Evolutionary conservation across 2,888 invertebrate species (phyloP).

Genomic region (Caenorhabditis japonica): DNA sequence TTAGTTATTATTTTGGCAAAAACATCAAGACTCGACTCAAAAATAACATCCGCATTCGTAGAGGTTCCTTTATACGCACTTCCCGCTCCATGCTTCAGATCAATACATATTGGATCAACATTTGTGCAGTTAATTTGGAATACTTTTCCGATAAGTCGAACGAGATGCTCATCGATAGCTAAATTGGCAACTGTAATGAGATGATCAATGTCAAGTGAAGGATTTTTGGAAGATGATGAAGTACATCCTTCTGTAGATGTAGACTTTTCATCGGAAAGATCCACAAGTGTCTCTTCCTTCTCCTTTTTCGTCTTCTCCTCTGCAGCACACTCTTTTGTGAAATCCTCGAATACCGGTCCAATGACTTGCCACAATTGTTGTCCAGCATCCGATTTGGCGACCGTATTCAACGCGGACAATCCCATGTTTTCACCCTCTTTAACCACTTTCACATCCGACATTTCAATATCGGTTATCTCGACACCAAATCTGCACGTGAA

Average conservation of each 20-base stretch:
- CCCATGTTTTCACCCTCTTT: slow-evolving; percentile 74
- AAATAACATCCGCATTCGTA: slow-evolving; percentile 57
- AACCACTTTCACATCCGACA: slow-evolving; percentile 76
- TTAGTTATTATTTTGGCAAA: slow-evolving; percentile 51
- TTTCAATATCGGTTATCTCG: slow-evolving; percentile 77
- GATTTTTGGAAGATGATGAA: background rate
- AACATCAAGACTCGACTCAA: slow-evolving; percentile 43
- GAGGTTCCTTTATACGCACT: slow-evolving; percentile 52
- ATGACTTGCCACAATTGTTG: slow-evolving; percentile 64
- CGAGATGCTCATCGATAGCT: slow-evolving; percentile 63
- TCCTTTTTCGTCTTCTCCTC: slow-evolving; percentile 34
- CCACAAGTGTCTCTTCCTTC: slow-evolving; percentile 18
- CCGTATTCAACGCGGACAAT: slow-evolving; percentile 58
- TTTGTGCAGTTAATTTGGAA: slow-evolving; percentile 55
- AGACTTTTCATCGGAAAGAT: slow-evolving; percentile 30
- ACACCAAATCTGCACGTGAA: slow-evolving; percentile 77
- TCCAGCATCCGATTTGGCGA: slow-evolving; percentile 65
- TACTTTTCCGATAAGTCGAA: slow-evolving; percentile 55
- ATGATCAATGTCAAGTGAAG: slow-evolving; percentile 61
- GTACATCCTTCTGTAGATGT: slow-evolving; percentile 19
- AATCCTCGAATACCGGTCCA: slow-evolving; percentile 58
- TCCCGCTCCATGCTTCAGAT: slow-evolving; percentile 60
- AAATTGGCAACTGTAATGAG: slow-evolving; percentile 60
- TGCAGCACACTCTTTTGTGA: slow-evolving; percentile 47
- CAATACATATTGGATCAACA: slow-evolving; percentile 58